Evolutionary conservation across 2,113 vertebrate genomes (phyloP), one percentile per base, ranked within the genome.

Genomic region (Ptychochromis oligacanthus): DNA sequence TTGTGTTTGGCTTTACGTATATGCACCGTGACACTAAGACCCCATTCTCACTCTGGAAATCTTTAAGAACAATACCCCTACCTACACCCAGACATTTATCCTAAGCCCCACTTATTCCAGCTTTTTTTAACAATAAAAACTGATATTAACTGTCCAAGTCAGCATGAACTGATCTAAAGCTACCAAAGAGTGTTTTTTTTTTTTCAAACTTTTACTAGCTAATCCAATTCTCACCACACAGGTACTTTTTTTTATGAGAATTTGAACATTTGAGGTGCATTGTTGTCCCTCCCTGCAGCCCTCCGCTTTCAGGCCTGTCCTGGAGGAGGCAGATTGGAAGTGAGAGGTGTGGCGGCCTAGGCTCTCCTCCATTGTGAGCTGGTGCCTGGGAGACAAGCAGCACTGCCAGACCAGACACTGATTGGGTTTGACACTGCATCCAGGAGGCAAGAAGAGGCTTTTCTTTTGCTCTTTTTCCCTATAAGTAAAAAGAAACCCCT

Each of bases 391-490:
- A 93, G 93, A 93, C 92, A 81, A 88, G 92, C 88, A 80, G 89
- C 79, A n/a, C 82, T 84, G 92, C 86, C 91, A 90, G 82, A 64
- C 83, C 92, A 91, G 96, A 95, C 97, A 96, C 97, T 98, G 97
- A 99, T 98, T 97, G 96, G 97, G 96, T 96, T 97, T 99, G 98
- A 98, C 97, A 99, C 97, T 96, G 96, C 97, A 95, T 96, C 96
- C 96, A 96, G 96, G 96, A 96, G 95, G 96, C 88, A 95, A 95
- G 96, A 89, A 88, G 83, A 93, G 91, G 86, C 93, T 90, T 94
- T 94, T 94, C 92, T 93, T 85, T 89, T 91, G 87, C 91, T 91
- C 88, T 89, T 93, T 96, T 92, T 89, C 64, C 64, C 64, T 70
- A 78, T 86, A 89, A 89, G 86, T 86, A 65, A 92, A 91, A 81